phyloP scores from a whole-genome alignment of 2,797 vertebrate genomes.

The Thalassophryne amazonica region DNA sequence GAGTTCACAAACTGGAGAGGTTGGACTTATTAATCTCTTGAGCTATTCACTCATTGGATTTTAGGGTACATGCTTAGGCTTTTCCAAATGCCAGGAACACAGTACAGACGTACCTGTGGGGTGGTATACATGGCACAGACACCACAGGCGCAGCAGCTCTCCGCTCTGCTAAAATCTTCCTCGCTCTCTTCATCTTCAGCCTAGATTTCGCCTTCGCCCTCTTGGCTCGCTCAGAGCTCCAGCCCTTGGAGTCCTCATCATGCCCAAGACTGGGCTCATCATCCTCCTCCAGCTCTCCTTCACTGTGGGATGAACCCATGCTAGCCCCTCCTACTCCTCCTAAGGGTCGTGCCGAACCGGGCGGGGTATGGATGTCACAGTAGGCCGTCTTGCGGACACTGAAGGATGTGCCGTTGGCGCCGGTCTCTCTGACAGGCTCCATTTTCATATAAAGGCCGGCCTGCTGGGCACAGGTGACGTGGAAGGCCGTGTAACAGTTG shows the following conservation, averaged over 20 bases:
- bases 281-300: constrained; percentile 94
- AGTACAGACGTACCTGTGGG: constrained; percentile 82
- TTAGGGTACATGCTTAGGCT: too few species aligned
- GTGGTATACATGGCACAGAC: constrained; percentile 97
- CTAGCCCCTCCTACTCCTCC: constrained; percentile 75
- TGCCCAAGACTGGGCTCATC: constrained; percentile 90
- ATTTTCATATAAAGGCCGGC: constrained; percentile 99
- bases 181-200: constrained; percentile 97
- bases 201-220: constrained; percentile 97
- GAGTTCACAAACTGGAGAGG: too few species aligned
- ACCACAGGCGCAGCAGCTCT: constrained; percentile 95
- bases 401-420: constrained; percentile 96
- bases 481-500: constrained; percentile 99
- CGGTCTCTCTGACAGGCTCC: constrained; percentile 96
- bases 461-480: constrained; percentile 98
- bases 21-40: too few species aligned
- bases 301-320: constrained; percentile 86
- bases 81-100: too few species aligned
- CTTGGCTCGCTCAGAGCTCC: constrained; percentile 96
- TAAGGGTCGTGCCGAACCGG: constrained; percentile 87
- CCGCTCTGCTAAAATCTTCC: constrained; percentile 97
- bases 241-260: constrained; percentile 93
- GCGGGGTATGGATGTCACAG: constrained; percentile 97
- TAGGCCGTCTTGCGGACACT: constrained; percentile 98
- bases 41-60: too few species aligned